Base-by-base conservation (phyloP, 1,140 invertebrate species). In the Drosophila parabipectinata region DNA sequence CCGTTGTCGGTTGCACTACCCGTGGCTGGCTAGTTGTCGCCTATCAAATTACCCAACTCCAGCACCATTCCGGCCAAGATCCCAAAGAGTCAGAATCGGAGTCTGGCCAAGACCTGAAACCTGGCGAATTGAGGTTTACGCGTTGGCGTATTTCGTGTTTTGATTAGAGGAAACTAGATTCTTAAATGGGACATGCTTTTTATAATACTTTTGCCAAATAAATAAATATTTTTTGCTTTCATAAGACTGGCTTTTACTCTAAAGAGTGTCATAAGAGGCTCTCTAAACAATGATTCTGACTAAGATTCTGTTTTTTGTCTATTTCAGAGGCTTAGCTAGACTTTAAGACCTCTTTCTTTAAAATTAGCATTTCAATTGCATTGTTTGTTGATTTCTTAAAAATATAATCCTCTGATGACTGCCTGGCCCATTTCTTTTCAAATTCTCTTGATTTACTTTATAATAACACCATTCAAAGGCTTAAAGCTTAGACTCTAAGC, bases 21-120 rank as follows among this genome's bases (percentile, higher is more conserved):
- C 50, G 45, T 77, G 53, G 62, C 69, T 75, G 58, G 72, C 77
- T 80, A 77, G 77, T 80, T 82, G 79, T 84, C 80, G 80, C 79
- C 79, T 82, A 83, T 82, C 79, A 84, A 82, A 82, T 82, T 82
- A 83, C 79, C 52, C 61, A 73, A 69, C 53, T 48, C 53, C 59
- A 58, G 73, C 80, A 63, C 62, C 61, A 61, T 68, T 45, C 8
- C 39, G 30, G 28, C 62, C 44, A 44, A 44, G 41, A 15, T 44
- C 41, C 14, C 4, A 44, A 41, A 41, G 39, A 26, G 24, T 47
- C 64, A 54, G 26, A 12, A 4, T 28, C 26, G 6, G 26, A 14
- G 41, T 57, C 55, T 59, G 55, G 56, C 67, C 57, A 21, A 18
- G 15, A 41, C 32, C 14, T 30, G 28, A 48, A 30, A 47, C 37